Base-by-base conservation (phyloP, 2,113 vertebrate species). In the Mustela nigripes region DNA sequence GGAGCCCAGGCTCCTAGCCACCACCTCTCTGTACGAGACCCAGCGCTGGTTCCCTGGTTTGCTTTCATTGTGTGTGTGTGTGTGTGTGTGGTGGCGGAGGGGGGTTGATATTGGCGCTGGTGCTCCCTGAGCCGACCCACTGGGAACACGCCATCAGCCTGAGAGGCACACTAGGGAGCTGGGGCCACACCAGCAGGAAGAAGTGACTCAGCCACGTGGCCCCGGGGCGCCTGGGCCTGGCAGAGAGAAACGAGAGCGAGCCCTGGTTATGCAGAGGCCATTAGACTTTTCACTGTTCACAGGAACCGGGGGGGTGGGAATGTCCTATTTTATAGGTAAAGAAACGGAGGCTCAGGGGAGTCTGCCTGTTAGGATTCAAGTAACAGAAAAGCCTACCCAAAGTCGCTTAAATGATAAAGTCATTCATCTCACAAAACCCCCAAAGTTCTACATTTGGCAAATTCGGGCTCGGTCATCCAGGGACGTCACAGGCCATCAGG, bases 71-170 rank as follows among this genome's bases (percentile, higher is more conserved):
- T 0, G 4, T 58, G 56, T 58, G 58, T 58, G 19, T 58, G 48
- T 50, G 48, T 50, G 48, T 50, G 48, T 50, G 48, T 36, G 3
- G 50, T 15, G 50, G 50, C 45, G 15, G 4, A n/a, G 67, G 62
- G 5, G 62, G 7, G 31, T 16, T 8, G 14, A 18, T 5, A 0
- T 9, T 0, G 73, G 67, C 0, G 0, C 6, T 14, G 53, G 11
- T 1, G 56, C 24, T 63, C 39, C 1, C 19, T 0, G 0, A 10
- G 33, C 19, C 5, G 5, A 69, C n/a, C 22, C 33, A 2, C 62
- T 39, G 76, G 80, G 56, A 36, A 15, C 56, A 79, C 28, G 18
- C 39, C 21, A 73, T 16, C 53, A 39, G 56, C 15, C 71, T 50
- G 69, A 33, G 48, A 60, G 39, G 71, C 88, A 11, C 6, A 6